A percentile compares a stretch with the other conserved stretches of the same genome.
These are phyloP conservation scores for Micropterix aruncella DNA, from an alignment of 2,888 invertebrate genomes.

Conservation along the genomic window DNA sequence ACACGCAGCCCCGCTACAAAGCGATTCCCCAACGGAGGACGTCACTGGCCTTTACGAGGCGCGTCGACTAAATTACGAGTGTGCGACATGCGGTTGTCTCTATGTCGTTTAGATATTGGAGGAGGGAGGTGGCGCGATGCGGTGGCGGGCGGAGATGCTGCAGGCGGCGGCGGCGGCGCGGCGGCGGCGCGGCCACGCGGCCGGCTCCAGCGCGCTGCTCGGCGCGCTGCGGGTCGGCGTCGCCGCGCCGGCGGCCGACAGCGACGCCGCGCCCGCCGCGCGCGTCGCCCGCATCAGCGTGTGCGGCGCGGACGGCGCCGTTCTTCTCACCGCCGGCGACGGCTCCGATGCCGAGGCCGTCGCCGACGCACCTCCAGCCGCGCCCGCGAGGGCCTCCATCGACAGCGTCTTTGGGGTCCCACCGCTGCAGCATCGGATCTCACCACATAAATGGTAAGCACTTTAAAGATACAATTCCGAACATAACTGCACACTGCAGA, in stretches of 20 bases:
- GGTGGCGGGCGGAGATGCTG: constrained; percentile 56
- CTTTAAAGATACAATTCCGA: no score
- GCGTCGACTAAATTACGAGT: no score
- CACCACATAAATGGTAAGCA: neutral
- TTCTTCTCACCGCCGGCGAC: constrained; percentile 30
- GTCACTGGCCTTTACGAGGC: no score
- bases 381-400: no score
- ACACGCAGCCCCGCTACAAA: no score
- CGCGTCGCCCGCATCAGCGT: constrained; percentile 54
- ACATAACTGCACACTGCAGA: no score
- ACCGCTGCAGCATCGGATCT: neutral
- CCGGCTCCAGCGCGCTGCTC: constrained; percentile 26
- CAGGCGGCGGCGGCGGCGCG: constrained; percentile 73
- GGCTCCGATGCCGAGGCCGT: constrained; percentile 36
- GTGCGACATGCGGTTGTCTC: no score
- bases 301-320: constrained; percentile 67
- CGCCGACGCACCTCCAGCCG: constrained; percentile 43
- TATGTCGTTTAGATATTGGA: constrained; percentile 44
- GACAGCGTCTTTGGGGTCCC: no score
- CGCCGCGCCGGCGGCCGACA: constrained; percentile 64
- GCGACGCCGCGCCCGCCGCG: constrained; percentile 55
- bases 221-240: constrained; percentile 35
- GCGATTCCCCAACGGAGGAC: no score
- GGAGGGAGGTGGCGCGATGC: constrained; percentile 45
- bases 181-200: constrained; percentile 28